phyloP scores from a whole-genome alignment of 2,797 vertebrate species.

The Botia almorhae region DNA sequence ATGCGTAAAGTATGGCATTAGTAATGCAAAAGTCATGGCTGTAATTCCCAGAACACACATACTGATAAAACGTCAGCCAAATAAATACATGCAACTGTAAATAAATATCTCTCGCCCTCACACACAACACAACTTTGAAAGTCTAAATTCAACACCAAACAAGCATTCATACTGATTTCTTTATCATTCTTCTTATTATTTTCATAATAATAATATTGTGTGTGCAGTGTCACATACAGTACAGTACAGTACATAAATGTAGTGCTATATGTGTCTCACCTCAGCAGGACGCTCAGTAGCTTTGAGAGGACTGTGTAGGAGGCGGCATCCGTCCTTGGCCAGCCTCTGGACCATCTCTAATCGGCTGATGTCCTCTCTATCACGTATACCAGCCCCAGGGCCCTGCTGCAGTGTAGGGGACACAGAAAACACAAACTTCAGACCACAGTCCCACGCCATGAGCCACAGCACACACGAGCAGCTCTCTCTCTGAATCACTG shows the following conservation, averaged over 20 bases:
- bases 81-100: too few species aligned
- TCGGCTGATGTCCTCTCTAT: slow-evolving; percentile 81
- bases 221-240: not conserved
- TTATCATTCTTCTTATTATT: not conserved
- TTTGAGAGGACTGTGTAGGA: slow-evolving; percentile 83
- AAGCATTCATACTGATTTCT: too few species aligned
- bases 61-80: too few species aligned
- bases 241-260: not conserved
- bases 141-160: too few species aligned
- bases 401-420: slow-evolving; percentile 86
- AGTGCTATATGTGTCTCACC: slow-evolving; percentile 67
- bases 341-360: slow-evolving; percentile 92
- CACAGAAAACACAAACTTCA: slow-evolving; percentile 91
- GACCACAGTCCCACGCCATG: slow-evolving; percentile 97
- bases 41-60: not conserved
- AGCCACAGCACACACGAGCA: slow-evolving; percentile 4
- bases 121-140: too few species aligned
- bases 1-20: too few species aligned
- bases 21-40: not conserved
- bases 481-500: not conserved
- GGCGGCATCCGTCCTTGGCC: slow-evolving; percentile 89
- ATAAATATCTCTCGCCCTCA: too few species aligned
- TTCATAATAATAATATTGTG: not conserved
- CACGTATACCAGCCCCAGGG: slow-evolving; percentile 5
- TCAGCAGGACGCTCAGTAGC: slow-evolving; percentile 76